Evolutionary conservation across 1,140 invertebrate genomes (phyloP).

Genomic region (Stegodyphus mimosarum): DNA sequence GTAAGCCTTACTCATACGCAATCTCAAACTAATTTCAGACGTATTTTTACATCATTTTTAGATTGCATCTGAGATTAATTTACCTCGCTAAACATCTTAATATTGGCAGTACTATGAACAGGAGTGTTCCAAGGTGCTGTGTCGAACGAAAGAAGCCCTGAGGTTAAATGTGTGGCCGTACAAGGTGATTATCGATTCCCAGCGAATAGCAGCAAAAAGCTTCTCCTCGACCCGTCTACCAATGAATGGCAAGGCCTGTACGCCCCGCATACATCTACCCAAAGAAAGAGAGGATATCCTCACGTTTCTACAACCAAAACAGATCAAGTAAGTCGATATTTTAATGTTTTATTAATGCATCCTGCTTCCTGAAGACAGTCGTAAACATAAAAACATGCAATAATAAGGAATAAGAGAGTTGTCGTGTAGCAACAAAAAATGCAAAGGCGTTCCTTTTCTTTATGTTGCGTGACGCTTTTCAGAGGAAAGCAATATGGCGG

Average conservation of each 20-base stretch:
- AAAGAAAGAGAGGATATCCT: constrained; percentile 39
- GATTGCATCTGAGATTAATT: no score
- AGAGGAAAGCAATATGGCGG: constrained; percentile 52
- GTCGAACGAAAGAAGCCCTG: not conserved
- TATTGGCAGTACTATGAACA: no score
- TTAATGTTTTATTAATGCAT: constrained; percentile 53
- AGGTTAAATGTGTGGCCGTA: constrained; percentile 41
- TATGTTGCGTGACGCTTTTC: constrained; percentile 17
- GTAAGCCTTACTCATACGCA: no score
- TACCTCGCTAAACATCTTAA: no score
- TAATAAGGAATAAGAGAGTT: not conserved
- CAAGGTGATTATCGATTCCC: constrained; percentile 57
- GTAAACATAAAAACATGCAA: constrained; percentile 15
- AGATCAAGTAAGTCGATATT: constrained; percentile 58
- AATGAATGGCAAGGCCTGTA: constrained; percentile 39
- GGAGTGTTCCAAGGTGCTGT: no score
- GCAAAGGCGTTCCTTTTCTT: constrained; percentile 19
- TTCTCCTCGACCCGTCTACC: constrained; percentile 36
- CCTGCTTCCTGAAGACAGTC: constrained; percentile 21
- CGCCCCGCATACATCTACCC: constrained; percentile 53
- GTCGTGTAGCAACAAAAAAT: constrained; percentile 19
- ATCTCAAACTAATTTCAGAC: no score
- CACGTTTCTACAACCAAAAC: constrained; percentile 41
- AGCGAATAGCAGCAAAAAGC: constrained; percentile 59
- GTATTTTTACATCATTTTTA: no score